Evolutionary conservation across 2,888 invertebrate species (phyloP).

Genomic region (Euzetes globulus): DNA sequence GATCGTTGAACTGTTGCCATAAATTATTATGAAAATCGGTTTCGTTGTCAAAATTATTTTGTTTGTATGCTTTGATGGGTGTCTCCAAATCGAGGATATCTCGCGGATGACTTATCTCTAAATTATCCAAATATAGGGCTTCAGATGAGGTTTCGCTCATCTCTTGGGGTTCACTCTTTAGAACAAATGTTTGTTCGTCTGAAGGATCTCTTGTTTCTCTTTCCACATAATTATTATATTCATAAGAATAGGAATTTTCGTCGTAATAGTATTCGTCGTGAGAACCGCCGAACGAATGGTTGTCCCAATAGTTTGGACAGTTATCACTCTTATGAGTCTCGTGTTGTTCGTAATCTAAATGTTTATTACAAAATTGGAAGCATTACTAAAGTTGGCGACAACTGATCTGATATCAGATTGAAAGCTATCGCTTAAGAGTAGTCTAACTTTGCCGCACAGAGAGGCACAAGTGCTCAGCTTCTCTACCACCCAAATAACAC

Average conservation of each 20-base stretch:
- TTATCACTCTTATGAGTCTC: neutral
- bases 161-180: constrained; percentile 16
- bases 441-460: too few relatives aligned
- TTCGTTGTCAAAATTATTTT: neutral
- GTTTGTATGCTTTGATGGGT: neutral
- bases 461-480: too few relatives aligned
- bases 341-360: neutral
- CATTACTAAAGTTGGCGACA: too few relatives aligned
- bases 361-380: neutral
- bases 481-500: too few relatives aligned
- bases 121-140: constrained; percentile 7
- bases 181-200: neutral
- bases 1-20: constrained; percentile 17
- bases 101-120: constrained; percentile 12
- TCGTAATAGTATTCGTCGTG: neutral
- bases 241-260: constrained; percentile 9
- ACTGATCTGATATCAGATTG: too few relatives aligned
- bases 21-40: neutral
- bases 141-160: neutral
- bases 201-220: neutral
- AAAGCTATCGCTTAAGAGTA: too few relatives aligned
- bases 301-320: neutral
- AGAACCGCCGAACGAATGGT: neutral
- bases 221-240: neutral
- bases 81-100: constrained; percentile 21